A percentile compares a stretch with the other conserved stretches of the same genome.
Conservation (phyloP, 2,797 vertebrate species). For the Dipus sagitta region DNA sequence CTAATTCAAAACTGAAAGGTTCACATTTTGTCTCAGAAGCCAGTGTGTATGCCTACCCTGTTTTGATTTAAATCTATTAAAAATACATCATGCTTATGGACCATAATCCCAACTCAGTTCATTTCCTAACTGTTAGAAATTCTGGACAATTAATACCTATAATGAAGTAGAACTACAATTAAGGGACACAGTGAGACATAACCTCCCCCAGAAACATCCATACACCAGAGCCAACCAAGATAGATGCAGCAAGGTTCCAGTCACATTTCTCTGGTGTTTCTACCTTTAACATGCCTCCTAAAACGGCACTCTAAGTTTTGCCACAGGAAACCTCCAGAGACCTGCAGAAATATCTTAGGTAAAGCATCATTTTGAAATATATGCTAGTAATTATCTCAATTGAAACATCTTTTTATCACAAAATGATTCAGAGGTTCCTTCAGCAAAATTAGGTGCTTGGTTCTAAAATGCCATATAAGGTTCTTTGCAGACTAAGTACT, state of each 20-base stretch:
- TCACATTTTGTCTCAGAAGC: constrained; percentile 63
- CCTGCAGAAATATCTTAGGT: not conserved
- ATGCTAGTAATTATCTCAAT: not conserved
- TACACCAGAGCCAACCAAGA: not conserved
- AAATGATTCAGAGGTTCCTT: not conserved
- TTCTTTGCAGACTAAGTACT: not conserved
- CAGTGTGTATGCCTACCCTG: constrained; percentile 78
- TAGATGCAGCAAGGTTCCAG: not conserved
- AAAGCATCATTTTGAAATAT: not conserved
- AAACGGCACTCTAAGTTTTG: not conserved
- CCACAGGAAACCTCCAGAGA: not conserved
- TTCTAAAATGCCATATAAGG: not conserved
- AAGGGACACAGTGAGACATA: constrained; percentile 81
- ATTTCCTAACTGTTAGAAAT: constrained; percentile 84
- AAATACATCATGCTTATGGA: constrained; percentile 77
- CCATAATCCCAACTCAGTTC: constrained; percentile 83
- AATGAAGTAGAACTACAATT: constrained; percentile 86
- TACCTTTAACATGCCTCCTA: not conserved
- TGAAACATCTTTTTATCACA: not conserved
- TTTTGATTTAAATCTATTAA: constrained; percentile 84
- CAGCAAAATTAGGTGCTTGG: not conserved
- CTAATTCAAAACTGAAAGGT: constrained; percentile 76
- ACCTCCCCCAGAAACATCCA: not conserved
- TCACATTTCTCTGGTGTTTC: not conserved
- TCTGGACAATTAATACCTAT: constrained; percentile 87